These are phyloP conservation scores for Rhynchophorus ferrugineus DNA, from an alignment of 1,140 invertebrate species.

Conservation along the genomic window DNA sequence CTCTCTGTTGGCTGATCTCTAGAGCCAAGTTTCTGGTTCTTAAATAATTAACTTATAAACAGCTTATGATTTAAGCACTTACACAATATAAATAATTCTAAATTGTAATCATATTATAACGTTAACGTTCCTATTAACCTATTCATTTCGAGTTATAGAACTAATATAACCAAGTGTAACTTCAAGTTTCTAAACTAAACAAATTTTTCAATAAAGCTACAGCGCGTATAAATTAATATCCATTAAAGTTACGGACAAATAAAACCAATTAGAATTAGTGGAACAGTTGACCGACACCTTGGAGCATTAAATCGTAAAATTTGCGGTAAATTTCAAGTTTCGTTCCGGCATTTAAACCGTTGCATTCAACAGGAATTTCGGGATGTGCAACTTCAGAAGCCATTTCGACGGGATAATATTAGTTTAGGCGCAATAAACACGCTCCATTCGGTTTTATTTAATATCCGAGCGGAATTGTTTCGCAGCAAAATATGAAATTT, in stretches of 20 bases:
- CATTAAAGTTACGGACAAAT: neutral
- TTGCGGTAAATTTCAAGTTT: neutral
- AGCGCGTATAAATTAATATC: neutral
- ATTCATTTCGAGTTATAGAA: too few species aligned
- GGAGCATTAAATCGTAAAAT: neutral
- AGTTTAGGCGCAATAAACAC: slow-evolving; percentile 7
- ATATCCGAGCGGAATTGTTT: neutral
- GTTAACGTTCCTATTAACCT: too few species aligned
- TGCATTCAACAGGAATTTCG: slow-evolving; percentile 2
- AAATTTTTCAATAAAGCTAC: too few species aligned
- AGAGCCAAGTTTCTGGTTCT: too few species aligned
- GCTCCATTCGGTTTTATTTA: slow-evolving; percentile 5
- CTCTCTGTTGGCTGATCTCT: too few species aligned
- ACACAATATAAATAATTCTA: too few species aligned
- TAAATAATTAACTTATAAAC: too few species aligned
- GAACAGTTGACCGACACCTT: neutral
- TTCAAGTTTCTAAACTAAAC: neutral
- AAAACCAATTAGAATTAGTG: neutral
- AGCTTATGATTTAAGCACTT: too few species aligned
- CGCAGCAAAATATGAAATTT: neutral
- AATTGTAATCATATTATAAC: too few species aligned
- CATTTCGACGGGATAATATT: slow-evolving; percentile 1
- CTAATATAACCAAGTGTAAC: neutral
- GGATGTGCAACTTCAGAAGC: neutral
- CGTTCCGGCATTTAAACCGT: neutral